A percentile compares a stretch with the other conserved stretches of the same genome.
Evolutionary conservation across 2,797 vertebrate genomes (phyloP).

Genomic region (Amazona ochrocephala): DNA sequence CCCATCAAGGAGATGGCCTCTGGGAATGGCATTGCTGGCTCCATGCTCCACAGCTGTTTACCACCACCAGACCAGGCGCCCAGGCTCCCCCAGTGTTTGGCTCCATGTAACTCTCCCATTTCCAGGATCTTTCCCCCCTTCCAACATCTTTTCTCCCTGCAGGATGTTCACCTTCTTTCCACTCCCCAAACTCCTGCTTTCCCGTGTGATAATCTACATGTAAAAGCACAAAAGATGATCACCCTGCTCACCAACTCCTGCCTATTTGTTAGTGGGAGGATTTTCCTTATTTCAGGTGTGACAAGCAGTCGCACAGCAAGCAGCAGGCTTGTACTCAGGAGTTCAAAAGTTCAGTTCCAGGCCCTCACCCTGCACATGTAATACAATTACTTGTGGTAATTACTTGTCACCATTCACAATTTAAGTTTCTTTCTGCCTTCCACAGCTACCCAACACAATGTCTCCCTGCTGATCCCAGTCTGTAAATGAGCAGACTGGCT

Average conservation of each 20-base stretch:
- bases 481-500: neutral
- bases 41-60: neutral
- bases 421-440: neutral
- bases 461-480: neutral
- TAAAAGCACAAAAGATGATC: neutral
- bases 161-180: neutral
- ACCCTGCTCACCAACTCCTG: neutral
- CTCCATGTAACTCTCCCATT: neutral
- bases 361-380: neutral
- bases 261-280: neutral
- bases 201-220: no score
- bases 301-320: neutral
- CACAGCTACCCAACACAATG: neutral
- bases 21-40: neutral
- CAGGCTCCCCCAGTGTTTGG: neutral
- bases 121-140: neutral
- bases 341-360: neutral
- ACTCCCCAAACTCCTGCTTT: neutral
- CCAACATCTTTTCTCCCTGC: neutral
- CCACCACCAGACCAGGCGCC: neutral
- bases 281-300: neutral
- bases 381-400: neutral
- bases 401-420: neutral
- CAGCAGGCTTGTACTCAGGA: neutral
- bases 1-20: neutral